A percentile compares a stretch with the other conserved stretches of the same genome.
These are phyloP conservation scores for Oscheius sp. DNA, from an alignment of 2,888 invertebrate species.

Conservation along the genomic window DNA sequence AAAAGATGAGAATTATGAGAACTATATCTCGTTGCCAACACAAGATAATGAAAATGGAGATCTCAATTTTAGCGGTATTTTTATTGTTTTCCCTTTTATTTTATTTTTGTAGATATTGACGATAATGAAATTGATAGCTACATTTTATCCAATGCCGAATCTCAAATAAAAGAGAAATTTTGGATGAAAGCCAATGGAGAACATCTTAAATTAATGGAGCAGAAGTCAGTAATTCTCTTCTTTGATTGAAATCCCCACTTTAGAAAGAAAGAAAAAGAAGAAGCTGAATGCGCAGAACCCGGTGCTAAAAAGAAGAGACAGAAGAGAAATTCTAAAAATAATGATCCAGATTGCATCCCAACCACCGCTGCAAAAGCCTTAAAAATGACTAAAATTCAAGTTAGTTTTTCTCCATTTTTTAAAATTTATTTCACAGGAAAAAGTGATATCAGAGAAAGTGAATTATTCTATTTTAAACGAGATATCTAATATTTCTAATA, in stretches of 20 bases:
- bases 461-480: conserved; percentile 76
- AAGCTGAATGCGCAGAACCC: conserved; percentile 36
- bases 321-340: conserved; percentile 58
- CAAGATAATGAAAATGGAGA: not conserved
- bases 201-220: conserved; percentile 84
- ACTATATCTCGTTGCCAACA: not conserved
- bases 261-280: conserved; percentile 49
- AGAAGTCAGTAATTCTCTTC: conserved; percentile 74
- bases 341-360: not conserved
- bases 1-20: not conserved
- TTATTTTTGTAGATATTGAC: conserved; percentile 80
- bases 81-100: not conserved
- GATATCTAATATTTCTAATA: conserved; percentile 12
- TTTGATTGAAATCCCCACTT: not conserved
- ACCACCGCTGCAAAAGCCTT: conserved; percentile 83
- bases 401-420: conserved; percentile 3
- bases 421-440: conserved; percentile 76
- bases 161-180: conserved; percentile 81
- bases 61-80: not conserved
- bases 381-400: conserved; percentile 89
- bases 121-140: conserved; percentile 85
- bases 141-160: conserved; percentile 75
- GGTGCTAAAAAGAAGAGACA: conserved; percentile 79
- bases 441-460: conserved; percentile 93
- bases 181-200: conserved; percentile 90